Conservation (phyloP, 2,113 vertebrate species). For the Hydropotes inermis region DNA sequence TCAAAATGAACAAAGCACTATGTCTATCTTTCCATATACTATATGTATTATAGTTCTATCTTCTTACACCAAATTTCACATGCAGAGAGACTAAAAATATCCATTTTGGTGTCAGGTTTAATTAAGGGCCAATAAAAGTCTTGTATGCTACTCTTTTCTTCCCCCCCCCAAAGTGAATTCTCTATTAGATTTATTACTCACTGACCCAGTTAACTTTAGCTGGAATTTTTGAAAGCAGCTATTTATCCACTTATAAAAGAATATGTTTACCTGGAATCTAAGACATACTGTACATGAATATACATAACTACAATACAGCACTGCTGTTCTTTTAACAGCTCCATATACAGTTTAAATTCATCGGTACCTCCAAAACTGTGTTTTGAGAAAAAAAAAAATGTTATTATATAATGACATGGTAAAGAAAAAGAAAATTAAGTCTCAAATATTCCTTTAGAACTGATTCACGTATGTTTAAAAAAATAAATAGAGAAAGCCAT, state of each 20-base stretch:
- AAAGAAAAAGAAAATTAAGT: conserved; percentile 32
- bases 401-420: neutral
- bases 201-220: conserved; percentile 45
- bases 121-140: conserved; percentile 29
- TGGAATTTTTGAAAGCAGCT: conserved; percentile 61
- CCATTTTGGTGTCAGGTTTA: conserved; percentile 54
- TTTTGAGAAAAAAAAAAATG: conserved; percentile 6
- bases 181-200: conserved; percentile 10
- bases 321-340: conserved; percentile 68
- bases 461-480: conserved; percentile 28
- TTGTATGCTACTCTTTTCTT: neutral
- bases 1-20: conserved; percentile 44
- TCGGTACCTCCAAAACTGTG: conserved; percentile 62
- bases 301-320: conserved; percentile 65
- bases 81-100: conserved; percentile 72
- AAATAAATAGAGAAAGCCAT: conserved; percentile 68
- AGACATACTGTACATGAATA: conserved; percentile 63
- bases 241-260: conserved; percentile 1
- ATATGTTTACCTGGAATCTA: conserved; percentile 48
- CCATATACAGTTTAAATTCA: conserved; percentile 41
- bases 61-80: conserved; percentile 57
- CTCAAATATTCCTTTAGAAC: conserved; percentile 55
- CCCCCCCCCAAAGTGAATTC: neutral
- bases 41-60: conserved; percentile 36
- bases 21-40: neutral